Conservation (phyloP, 2,797 vertebrate species). For the Lophotriccus pileatus region DNA sequence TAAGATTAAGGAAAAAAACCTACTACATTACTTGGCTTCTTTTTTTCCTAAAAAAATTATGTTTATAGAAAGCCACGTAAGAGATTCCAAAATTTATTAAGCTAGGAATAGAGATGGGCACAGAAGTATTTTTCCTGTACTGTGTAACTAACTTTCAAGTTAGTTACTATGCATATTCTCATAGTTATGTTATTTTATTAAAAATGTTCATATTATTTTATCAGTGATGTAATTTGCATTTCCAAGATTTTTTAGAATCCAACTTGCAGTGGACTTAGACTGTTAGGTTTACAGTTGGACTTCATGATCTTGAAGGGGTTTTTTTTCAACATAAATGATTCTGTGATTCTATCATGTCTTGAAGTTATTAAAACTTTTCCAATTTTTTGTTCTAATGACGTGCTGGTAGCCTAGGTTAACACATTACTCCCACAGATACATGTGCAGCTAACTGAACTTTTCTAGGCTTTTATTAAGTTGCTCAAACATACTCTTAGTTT, state of each 20-base stretch:
- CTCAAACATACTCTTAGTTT: neutral
- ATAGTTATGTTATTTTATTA: neutral
- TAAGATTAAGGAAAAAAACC: neutral
- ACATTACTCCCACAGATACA: neutral
- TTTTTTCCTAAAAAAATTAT: neutral
- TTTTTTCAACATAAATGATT: neutral
- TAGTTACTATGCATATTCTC: neutral
- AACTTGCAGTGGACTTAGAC: neutral
- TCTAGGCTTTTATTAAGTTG: neutral
- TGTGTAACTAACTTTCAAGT: neutral
- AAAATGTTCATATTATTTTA: neutral
- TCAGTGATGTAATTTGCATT: neutral
- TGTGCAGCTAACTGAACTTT: neutral
- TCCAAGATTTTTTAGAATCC: neutral
- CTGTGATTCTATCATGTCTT: neutral
- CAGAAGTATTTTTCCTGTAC: neutral
- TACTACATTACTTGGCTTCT: neutral
- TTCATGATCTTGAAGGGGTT: accelerated
- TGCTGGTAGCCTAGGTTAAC: neutral
- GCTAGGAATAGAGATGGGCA: neutral
- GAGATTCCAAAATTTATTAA: neutral
- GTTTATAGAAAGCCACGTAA: neutral
- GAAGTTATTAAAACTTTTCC: neutral
- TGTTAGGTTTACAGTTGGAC: neutral
- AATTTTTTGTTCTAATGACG: neutral